Base-by-base conservation (phyloP, 2,888 invertebrate species). In the Aleiodes testaceus region DNA sequence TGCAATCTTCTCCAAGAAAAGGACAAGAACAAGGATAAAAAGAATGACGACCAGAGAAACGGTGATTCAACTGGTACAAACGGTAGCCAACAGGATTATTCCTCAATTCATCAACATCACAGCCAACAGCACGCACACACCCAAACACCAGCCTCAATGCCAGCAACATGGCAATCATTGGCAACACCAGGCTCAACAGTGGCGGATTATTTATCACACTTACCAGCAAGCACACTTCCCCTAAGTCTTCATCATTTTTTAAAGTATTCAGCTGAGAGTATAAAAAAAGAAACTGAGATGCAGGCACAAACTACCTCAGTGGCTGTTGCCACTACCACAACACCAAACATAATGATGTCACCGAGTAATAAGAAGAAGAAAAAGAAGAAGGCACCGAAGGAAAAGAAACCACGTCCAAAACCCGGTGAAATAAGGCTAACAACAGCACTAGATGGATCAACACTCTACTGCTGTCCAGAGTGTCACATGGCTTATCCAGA, bases 401-500 rank as follows among this genome's bases (percentile, higher is more conserved):
- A 94, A 84, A 94, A 94, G 87, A 95, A 95, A 80, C 93, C 93
- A n/a, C 88, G 94, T 61, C 95, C 94, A 0, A 94, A 94, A 80
- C 95, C 95, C 0, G 95, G 95, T 0, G 94, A 95, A 88, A 95
- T 95, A 79, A 90, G 95, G 45, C 88, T 94, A 30, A 93, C 94
- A 9, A 94, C 94, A 2, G 94, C 94, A 7, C 85, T 93, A 66
- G 95, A 96, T 79, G 95, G 96, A 49, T 95, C 95, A 66, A 95
- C 95, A 0, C 85, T 95, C 16, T 95, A 94, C 82, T 95, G 95
- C 84, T 95, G 95, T 85, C 95, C 95, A 0, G 95, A 95, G 84
- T 95, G 95, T 84, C 94, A 96, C 86, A 95, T 95, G 95, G 95
- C 95, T 45, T 95, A 95, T 84, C 95, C 95, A 2, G 95, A 96